phyloP scores from a whole-genome alignment of 2,113 vertebrate species.

The Ceuthmochares aereus region DNA sequence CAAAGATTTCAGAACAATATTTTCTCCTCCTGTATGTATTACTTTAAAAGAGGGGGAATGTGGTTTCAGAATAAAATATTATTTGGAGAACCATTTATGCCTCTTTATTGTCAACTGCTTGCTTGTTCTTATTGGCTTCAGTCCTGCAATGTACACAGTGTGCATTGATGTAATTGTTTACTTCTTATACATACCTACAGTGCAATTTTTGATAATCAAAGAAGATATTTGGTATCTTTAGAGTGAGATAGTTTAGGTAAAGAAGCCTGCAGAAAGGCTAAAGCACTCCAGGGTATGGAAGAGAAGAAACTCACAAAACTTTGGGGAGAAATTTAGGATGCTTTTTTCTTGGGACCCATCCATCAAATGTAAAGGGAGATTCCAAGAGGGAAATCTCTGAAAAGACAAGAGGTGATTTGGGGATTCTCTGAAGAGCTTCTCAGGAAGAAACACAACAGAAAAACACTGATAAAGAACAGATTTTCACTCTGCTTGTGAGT shows the following conservation, averaged over 20 bases:
- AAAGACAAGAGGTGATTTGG: not conserved
- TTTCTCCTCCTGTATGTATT: not conserved
- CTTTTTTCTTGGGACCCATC: not conserved
- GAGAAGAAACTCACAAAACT: not conserved
- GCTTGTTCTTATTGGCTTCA: not conserved
- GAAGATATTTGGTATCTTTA: not conserved
- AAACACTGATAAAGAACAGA: not conserved
- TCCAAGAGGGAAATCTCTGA: not conserved
- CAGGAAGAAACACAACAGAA: not conserved
- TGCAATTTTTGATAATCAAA: not conserved
- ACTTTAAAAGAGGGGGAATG: not conserved
- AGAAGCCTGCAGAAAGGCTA: not conserved
- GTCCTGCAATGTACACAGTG: not conserved
- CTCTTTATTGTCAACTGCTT: not conserved
- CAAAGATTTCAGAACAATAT: not conserved
- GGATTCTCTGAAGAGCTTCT: not conserved
- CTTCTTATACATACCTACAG: not conserved
- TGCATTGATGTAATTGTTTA: not conserved
- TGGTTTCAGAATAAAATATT: not conserved
- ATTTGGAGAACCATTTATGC: not conserved
- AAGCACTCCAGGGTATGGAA: not conserved
- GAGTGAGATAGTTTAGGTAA: not conserved
- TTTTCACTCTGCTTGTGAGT: not conserved
- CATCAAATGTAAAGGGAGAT: not conserved
- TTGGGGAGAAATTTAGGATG: not conserved